Conservation (phyloP, 35 echinoderm and acorn worm species). For the Anneissia japonica region DNA sequence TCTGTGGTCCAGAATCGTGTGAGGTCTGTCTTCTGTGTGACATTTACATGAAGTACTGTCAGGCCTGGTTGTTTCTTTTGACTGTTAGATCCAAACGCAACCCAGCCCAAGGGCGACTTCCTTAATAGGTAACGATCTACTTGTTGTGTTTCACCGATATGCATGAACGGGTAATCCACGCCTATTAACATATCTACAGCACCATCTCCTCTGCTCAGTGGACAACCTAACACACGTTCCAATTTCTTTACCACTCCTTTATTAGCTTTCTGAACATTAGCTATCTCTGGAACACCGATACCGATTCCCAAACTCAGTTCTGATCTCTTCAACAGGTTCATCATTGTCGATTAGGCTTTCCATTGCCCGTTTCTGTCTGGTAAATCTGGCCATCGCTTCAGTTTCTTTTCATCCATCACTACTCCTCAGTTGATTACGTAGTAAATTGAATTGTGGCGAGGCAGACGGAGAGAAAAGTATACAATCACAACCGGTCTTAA, state of each 20-base stretch:
- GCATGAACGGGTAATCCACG: too few relatives aligned
- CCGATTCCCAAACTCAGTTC: background rate
- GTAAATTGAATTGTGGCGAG: conserved; percentile 34
- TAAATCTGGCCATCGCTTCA: conserved; percentile 13
- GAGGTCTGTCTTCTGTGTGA: background rate
- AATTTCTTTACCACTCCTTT: background rate
- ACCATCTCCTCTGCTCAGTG: too few relatives aligned
- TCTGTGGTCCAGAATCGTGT: background rate
- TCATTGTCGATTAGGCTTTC: background rate
- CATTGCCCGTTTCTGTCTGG: background rate
- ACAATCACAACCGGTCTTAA: background rate
- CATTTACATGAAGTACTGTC: background rate
- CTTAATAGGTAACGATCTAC: background rate
- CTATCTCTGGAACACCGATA: conserved; percentile 30
- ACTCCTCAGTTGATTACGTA: background rate
- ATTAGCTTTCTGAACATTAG: conserved; percentile 6
- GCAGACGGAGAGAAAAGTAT: background rate
- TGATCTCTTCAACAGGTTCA: background rate
- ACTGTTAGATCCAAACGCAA: background rate
- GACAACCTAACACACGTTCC: background rate
- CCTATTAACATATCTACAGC: too few relatives aligned
- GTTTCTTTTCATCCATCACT: conserved; percentile 17
- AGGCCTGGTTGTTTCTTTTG: background rate
- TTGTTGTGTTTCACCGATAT: too few relatives aligned
- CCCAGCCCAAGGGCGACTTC: conserved; percentile 7